A percentile compares a stretch with the other conserved stretches of the same genome.
Evolutionary conservation across 2,113 vertebrate genomes (phyloP).

Genomic region (Alaudala cheleensis): DNA sequence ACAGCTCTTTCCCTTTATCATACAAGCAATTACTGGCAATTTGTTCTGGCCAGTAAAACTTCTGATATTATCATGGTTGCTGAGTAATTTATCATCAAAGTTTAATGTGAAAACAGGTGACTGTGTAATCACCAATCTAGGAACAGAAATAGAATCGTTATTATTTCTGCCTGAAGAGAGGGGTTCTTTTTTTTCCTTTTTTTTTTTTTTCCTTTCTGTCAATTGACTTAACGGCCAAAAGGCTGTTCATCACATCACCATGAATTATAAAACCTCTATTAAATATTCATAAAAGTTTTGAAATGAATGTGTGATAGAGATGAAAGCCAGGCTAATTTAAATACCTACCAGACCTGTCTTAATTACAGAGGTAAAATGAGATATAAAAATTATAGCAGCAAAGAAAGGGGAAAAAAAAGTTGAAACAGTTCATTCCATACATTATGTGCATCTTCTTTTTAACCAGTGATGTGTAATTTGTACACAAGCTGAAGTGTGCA

Average conservation of each 20-base stretch:
- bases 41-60: conserved; percentile 88
- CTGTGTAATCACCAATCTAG: conserved; percentile 87
- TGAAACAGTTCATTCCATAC: conserved; percentile 69
- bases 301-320: conserved; percentile 84
- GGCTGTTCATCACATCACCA: conserved; percentile 82
- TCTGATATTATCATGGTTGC: conserved; percentile 86
- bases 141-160: conserved; percentile 84
- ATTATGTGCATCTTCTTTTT: conserved; percentile 56
- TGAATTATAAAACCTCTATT: conserved; percentile 86
- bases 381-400: conserved; percentile 82
- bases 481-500: not conserved
- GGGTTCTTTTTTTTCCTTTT: not conserved
- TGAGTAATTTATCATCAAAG: conserved; percentile 88
- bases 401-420: conserved; percentile 45
- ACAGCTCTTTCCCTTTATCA: conserved; percentile 76
- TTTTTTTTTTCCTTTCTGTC: conserved; percentile 64
- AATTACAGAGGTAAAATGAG: conserved; percentile 84
- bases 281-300: conserved; percentile 89
- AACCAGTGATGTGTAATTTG: conserved; percentile 6
- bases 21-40: conserved; percentile 83
- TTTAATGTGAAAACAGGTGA: conserved; percentile 87
- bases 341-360: conserved; percentile 84
- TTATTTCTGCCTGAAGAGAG: conserved; percentile 84
- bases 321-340: conserved; percentile 84
- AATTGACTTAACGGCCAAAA: conserved; percentile 84